Percentiles rank a stretch among this genome's conserved stretches.
Conservation (phyloP, 2,113 vertebrate species). For the Sciurus niger region DNA sequence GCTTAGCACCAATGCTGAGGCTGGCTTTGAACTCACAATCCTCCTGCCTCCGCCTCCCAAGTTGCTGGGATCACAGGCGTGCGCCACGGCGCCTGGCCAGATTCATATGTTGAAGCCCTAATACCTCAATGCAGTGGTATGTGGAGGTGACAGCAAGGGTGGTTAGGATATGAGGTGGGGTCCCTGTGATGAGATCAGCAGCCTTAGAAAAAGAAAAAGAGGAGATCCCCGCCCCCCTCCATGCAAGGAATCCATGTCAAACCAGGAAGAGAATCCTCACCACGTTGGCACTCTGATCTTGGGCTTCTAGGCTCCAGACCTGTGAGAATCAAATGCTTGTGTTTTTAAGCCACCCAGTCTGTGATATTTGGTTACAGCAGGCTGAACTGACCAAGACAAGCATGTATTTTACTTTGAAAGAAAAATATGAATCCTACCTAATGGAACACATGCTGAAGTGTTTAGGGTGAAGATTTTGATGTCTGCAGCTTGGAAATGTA, state of each 20-base stretch:
- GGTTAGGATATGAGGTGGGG: background rate
- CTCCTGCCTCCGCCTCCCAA: too few species aligned
- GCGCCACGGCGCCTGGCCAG: too few species aligned
- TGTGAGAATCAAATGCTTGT: background rate
- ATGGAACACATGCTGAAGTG: background rate
- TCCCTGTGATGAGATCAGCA: background rate
- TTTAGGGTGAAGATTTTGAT: background rate
- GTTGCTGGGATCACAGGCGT: too few species aligned
- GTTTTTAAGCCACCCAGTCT: background rate
- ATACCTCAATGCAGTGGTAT: too few species aligned
- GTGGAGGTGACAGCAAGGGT: background rate
- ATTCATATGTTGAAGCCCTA: too few species aligned
- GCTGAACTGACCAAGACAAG: background rate
- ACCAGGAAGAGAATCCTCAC: background rate
- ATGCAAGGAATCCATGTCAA: too few species aligned
- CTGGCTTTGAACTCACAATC: too few species aligned
- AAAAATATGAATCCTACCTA: background rate
- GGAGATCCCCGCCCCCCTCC: background rate
- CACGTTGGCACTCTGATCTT: background rate
- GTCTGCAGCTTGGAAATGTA: background rate
- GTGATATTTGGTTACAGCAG: background rate
- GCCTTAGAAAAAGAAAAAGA: background rate
- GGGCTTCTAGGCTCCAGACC: background rate
- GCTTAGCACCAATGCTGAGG: too few species aligned
- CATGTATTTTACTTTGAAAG: background rate